Conservation (phyloP, 2,113 vertebrate genomes). For the Candoia aspera region DNA sequence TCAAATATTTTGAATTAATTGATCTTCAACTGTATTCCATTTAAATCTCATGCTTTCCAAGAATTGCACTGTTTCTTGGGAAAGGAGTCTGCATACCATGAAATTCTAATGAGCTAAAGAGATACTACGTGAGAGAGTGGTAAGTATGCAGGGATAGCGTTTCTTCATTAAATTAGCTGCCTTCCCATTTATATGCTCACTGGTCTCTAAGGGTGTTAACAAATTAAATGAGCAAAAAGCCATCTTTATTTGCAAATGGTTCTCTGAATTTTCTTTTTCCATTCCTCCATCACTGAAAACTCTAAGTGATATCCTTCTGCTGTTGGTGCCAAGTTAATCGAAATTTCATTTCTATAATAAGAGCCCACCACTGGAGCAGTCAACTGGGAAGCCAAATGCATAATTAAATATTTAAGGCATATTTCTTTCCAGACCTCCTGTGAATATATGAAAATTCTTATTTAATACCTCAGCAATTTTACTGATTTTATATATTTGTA, state of each 20-base stretch:
- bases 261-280: neutral
- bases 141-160: neutral
- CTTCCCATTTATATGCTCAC: neutral
- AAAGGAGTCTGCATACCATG: neutral
- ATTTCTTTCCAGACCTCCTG: neutral
- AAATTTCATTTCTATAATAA: conserved; percentile 34
- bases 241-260: neutral
- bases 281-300: neutral
- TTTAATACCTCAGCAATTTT: neutral
- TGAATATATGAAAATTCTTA: conserved; percentile 18
- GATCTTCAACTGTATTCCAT: neutral
- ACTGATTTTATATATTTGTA: conserved; percentile 13
- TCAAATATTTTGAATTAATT: neutral
- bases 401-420: conserved; percentile 5
- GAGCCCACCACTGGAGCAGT: neutral
- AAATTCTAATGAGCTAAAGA: conserved; percentile 3
- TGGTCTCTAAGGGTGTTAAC: neutral
- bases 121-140: neutral
- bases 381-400: conserved; percentile 2
- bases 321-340: conserved; percentile 12
- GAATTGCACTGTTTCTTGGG: neutral
- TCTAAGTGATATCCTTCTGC: neutral
- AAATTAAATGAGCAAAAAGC: neutral
- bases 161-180: neutral
- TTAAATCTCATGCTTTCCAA: neutral